Percentiles rank a stretch among this genome's conserved stretches.
These are phyloP conservation scores for Crypturellus undulatus DNA, from an alignment of 2,113 vertebrate species.

Conservation along the genomic window DNA sequence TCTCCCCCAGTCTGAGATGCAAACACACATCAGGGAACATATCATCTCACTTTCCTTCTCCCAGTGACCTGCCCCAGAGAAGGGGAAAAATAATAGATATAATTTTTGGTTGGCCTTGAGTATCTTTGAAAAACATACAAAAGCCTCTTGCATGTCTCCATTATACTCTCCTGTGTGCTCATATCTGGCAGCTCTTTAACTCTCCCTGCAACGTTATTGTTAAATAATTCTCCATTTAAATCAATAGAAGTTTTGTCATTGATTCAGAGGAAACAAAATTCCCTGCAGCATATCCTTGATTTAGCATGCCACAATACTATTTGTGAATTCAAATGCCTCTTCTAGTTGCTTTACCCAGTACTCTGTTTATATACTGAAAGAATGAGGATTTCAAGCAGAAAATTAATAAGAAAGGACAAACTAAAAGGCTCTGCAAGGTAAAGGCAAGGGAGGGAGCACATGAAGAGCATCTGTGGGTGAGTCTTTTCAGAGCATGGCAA, in stretches of 20 bases:
- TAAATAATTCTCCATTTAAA: not conserved
- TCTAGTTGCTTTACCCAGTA: not conserved
- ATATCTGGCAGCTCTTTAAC: not conserved
- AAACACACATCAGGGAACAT: not conserved
- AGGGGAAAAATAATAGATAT: not conserved
- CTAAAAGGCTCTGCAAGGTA: not conserved
- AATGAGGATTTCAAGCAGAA: not conserved
- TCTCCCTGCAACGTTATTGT: not conserved
- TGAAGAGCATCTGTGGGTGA: not conserved
- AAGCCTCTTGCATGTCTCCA: not conserved
- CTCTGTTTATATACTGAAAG: not conserved
- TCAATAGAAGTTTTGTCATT: not conserved
- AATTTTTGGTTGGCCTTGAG: not conserved
- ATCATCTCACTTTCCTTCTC: not conserved
- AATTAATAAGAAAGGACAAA: not conserved
- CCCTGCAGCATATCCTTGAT: not conserved
- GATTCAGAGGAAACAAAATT: not conserved
- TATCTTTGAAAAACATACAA: not conserved
- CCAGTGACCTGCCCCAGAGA: not conserved
- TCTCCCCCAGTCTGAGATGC: too few relatives aligned
- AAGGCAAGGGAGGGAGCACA: not conserved
- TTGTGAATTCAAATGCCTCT: not conserved
- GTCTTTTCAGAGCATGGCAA: not conserved
- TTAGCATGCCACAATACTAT: not conserved
- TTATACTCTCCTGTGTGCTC: fast-evolving